Base-by-base conservation (phyloP, 1,140 invertebrate species). In the Maconellicoccus hirsutus region DNA sequence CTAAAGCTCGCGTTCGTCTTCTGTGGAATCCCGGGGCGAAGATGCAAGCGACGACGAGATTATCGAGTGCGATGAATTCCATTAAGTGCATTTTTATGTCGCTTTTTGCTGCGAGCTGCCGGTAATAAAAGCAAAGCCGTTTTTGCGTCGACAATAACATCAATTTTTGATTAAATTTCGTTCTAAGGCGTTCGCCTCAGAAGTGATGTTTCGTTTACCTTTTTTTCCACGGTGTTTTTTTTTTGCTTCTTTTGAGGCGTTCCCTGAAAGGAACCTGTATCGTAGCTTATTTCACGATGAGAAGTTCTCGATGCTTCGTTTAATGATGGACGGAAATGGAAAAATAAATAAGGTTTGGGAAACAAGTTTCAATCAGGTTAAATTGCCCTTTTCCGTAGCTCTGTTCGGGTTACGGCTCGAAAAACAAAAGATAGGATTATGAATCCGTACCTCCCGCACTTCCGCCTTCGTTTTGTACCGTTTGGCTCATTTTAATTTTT, bases 1-100 rank as follows among this genome's bases (percentile, higher is more conserved):
- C 29, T 33, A 52, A 52, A 52, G 42, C 42, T 14, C 12, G 6
- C 42, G 42, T 3, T 52, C 16, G 42, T n/a, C n/a, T n/a, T n/a
- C n/a, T n/a, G 29, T 33, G 29, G 52, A 59, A 59, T 4, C 21
- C n/a, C n/a, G n/a, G 6, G 52, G 21, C 21, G 52, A 22, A 59
- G 16, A 66, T 66, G 61, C 61, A 66, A 66, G 19, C 21, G 61
- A 66, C 29, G 29, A 22, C 61, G 61, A 66, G 61, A 66, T 66
- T 66, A 66, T 66, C 61, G 25, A 66, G 25, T 66, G 16, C 61
- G 61, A 66, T 66, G 61, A 66, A 66, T 66, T 66, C 61, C 25
- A 66, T 66, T 66, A 66, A 66, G 61, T 66, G 61, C 61, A 66
- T 66, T 66, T 66, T 66, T 66, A 66, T 66, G 61, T 66, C 61